phyloP scores from a whole-genome alignment of 1,140 invertebrate genomes.

The Drosophila albomicans region DNA sequence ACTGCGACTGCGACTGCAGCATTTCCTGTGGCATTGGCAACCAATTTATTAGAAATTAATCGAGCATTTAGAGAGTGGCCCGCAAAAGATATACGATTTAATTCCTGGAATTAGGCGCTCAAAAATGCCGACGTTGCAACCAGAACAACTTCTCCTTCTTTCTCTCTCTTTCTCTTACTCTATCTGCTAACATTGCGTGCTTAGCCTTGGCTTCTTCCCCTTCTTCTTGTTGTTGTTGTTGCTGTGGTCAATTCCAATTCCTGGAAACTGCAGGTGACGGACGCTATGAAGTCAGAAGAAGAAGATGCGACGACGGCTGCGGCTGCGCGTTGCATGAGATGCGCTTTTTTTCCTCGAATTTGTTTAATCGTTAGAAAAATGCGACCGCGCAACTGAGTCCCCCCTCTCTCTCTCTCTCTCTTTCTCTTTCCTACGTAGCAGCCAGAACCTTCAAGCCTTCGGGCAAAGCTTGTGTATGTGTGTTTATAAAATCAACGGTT shows the following conservation, averaged over 20 bases:
- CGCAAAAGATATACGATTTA: slow-evolving; percentile 78
- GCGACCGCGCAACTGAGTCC: slow-evolving; percentile 61
- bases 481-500: slow-evolving; percentile 73
- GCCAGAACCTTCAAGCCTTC: slow-evolving; percentile 21
- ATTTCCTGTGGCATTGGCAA: slow-evolving; percentile 56
- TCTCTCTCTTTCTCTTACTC: not conserved
- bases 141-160: slow-evolving; percentile 9
- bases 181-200: slow-evolving; percentile 37
- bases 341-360: slow-evolving; percentile 83
- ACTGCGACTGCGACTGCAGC: slow-evolving; percentile 55
- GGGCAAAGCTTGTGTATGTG: slow-evolving; percentile 14
- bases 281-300: slow-evolving; percentile 23
- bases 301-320: slow-evolving; percentile 3
- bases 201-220: slow-evolving; percentile 45
- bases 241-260: slow-evolving; percentile 56
- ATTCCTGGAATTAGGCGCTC: slow-evolving; percentile 73
- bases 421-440: slow-evolving; percentile 13
- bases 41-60: slow-evolving; percentile 84
- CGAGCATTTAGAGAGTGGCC: slow-evolving; percentile 72
- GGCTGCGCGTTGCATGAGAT: slow-evolving; percentile 74
- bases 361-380: slow-evolving; percentile 84
- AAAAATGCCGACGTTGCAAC: slow-evolving; percentile 67
- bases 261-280: slow-evolving; percentile 80
- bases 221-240: not conserved
- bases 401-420: not conserved